These are phyloP conservation scores for Eledona agricola DNA, from an alignment of 2,888 invertebrate genomes.

Conservation along the genomic window DNA sequence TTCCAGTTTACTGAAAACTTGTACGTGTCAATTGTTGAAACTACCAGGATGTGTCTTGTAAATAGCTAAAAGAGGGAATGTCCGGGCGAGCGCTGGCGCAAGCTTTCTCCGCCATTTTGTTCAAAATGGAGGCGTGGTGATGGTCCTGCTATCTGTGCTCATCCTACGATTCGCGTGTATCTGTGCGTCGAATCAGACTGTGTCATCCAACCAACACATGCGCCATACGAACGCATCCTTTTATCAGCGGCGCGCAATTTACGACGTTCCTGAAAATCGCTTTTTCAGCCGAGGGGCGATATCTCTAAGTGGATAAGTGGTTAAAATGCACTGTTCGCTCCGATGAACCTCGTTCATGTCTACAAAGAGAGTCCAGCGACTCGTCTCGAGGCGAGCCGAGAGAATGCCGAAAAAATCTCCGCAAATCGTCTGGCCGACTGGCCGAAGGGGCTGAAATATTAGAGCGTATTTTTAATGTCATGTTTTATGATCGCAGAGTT, in stretches of 20 bases:
- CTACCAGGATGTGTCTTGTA: too few species aligned
- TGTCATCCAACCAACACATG: slow-evolving; percentile 21
- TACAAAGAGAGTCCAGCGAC: slow-evolving; percentile 54
- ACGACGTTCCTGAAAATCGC: slow-evolving; percentile 4
- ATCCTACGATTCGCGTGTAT: slow-evolving; percentile 31
- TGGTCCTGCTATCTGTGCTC: slow-evolving; percentile 35
- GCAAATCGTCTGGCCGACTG: slow-evolving; percentile 45
- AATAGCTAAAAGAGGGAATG: too few species aligned
- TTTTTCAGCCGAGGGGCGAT: slow-evolving; percentile 32
- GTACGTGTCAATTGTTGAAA: too few species aligned
- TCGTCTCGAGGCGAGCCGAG: slow-evolving; percentile 22
- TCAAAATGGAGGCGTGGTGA: slow-evolving; percentile 32
- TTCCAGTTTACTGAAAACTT: too few species aligned
- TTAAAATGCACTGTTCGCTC: slow-evolving; percentile 61
- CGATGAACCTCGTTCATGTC: slow-evolving; percentile 60
- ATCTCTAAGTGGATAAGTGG: slow-evolving; percentile 61
- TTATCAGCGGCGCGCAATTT: slow-evolving; percentile 15
- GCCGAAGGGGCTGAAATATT: slow-evolving; percentile 56
- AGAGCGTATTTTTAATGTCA: slow-evolving; percentile 60
- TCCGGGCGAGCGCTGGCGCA: too few species aligned
- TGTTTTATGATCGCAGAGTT: slow-evolving; percentile 58
- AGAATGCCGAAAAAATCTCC: slow-evolving; percentile 2
- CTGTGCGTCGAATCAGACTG: slow-evolving; percentile 31
- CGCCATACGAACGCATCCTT: slow-evolving; percentile 27
- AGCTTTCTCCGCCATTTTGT: slow-evolving; percentile 33